Evolutionary conservation across 2,888 invertebrate species (phyloP), one percentile per base, ranked within the genome.

Genomic region (Erebia palarica): DNA sequence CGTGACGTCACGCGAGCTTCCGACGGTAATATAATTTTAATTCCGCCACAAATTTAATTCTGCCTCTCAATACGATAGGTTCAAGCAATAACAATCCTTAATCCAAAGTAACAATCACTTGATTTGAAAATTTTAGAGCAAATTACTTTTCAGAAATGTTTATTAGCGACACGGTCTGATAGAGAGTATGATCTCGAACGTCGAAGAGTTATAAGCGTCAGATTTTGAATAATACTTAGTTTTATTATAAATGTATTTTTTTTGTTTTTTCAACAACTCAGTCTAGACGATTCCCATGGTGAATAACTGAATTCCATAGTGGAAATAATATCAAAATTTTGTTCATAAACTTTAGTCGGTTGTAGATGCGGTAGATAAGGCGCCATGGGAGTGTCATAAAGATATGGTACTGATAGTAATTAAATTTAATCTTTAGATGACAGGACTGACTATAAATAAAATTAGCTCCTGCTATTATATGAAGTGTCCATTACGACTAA

Each of bases 1-100:
- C 86, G 85, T 84, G 85, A 84, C 84, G 82, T 84, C 86, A 86
- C 86, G 86, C 86, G 81, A 85, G 78, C 82, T 80, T 81, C 83
- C 81, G 83, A 77, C 82, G 78, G 78, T 78, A 78, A 81, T 77
- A 80, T 76, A 77, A 79, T 79, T 80, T 80, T 82, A 78, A 78
- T 77, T 75, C 77, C 69, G 69, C 76, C 75, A 75, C 77, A 74
- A 77, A 70, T 69, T 76, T 77, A 76, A 55, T 67, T 61, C 65
- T 73, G 71, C 75, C 69, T 75, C 68, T 67, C 65, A 67, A 72
- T 71, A 53, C 58, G 13, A 36, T 21, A 51, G 1, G 58, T 61
- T 18, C 73, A 71, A 66, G 70, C 75, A 51, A 78, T 63, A 69
- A 53, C 73, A 57, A 59, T 72, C 73, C 71, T 60, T 75, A 73